Percentiles rank a stretch among this genome's conserved stretches.
Conservation (phyloP, 2,797 vertebrate species). For the Nothura maculosa region DNA sequence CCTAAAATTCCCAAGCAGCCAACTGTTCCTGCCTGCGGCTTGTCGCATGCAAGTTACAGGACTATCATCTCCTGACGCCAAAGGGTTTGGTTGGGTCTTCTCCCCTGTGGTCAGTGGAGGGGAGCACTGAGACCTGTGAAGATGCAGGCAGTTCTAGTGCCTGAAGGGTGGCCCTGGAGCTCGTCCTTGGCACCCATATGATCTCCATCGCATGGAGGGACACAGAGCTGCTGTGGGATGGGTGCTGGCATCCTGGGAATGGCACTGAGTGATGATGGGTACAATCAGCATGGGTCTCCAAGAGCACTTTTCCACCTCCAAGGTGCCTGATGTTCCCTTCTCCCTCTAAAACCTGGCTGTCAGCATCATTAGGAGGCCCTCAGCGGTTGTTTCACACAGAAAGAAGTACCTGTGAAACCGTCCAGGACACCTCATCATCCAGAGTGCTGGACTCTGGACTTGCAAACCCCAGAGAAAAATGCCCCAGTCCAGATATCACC, state of each 20-base stretch:
- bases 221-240: too few relatives aligned
- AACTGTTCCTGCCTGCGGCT: background rate
- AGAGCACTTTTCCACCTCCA: too few relatives aligned
- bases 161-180: background rate
- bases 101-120: background rate
- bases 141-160: background rate
- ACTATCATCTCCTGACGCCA: background rate
- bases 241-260: too few relatives aligned
- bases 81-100: background rate
- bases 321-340: too few relatives aligned
- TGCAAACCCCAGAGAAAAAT: background rate
- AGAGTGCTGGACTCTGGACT: background rate
- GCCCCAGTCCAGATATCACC: background rate
- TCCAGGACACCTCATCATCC: background rate
- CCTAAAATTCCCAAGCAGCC: background rate
- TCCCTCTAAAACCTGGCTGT: background rate
- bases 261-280: too few relatives aligned
- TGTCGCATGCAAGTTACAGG: background rate
- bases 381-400: accelerated
- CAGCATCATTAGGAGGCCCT: background rate
- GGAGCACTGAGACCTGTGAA: background rate
- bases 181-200: background rate
- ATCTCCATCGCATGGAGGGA: background rate
- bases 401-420: background rate
- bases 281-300: background rate